Percentiles rank a stretch among this genome's conserved stretches.
Evolutionary conservation across 2,888 invertebrate species (phyloP).

Genomic region (Drosophila mayaguana): DNA sequence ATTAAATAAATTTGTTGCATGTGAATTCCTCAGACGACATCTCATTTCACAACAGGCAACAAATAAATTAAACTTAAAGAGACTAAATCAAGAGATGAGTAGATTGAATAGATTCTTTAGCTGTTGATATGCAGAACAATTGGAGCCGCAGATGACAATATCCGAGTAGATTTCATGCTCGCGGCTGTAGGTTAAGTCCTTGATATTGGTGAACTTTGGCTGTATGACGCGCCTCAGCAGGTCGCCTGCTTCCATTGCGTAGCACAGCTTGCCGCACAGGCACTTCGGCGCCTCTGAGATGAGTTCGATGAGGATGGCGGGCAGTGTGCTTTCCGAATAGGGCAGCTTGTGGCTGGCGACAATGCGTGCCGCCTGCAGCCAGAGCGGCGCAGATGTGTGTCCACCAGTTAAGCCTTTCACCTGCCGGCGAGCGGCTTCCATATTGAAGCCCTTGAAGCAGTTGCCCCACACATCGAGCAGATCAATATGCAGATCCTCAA

Average conservation of each 20-base stretch:
- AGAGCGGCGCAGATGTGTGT: conserved; percentile 68
- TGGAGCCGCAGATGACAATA: conserved; percentile 80
- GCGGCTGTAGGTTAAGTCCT: conserved; percentile 82
- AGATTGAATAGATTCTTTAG: conserved; percentile 35
- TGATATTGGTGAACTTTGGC: conserved; percentile 81
- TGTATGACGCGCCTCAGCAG: conserved; percentile 77
- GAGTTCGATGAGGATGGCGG: conserved; percentile 80
- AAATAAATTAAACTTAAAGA: background rate
- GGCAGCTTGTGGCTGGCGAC: conserved; percentile 72
- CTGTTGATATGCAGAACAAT: conserved; percentile 63
- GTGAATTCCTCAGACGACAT: background rate
- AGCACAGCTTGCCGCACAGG: conserved; percentile 82
- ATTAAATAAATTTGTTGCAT: background rate
- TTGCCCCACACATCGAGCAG: conserved; percentile 84
- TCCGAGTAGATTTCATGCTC: conserved; percentile 84
- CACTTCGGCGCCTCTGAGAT: conserved; percentile 82
- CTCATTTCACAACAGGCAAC: background rate
- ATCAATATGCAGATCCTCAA: conserved; percentile 80
- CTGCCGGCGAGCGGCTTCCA: conserved; percentile 50
- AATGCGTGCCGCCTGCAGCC: conserved; percentile 80
- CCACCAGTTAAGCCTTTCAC: background rate
- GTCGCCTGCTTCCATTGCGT: conserved; percentile 59
- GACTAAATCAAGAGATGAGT: conserved; percentile 18
- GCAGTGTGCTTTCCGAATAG: conserved; percentile 69
- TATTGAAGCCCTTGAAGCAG: conserved; percentile 62